Percentiles rank a stretch among this genome's conserved stretches.
These are phyloP conservation scores for Blomia tropicalis DNA, from an alignment of 2,888 invertebrate species.

Conservation along the genomic window DNA sequence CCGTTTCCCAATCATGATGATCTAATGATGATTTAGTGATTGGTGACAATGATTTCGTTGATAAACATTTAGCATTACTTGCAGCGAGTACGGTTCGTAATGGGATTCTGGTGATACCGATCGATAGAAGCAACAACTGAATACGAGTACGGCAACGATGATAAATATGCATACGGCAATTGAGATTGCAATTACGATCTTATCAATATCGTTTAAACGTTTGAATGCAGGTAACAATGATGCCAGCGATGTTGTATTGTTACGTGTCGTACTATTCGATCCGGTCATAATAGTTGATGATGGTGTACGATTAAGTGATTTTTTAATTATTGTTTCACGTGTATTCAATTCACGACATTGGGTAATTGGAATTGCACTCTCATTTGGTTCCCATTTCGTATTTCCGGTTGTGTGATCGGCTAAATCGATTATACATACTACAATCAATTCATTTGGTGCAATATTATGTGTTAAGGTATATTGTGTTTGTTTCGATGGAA, in stretches of 20 bases:
- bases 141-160: slow-evolving; percentile 71
- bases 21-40: slow-evolving; percentile 41
- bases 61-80: slow-evolving; percentile 13
- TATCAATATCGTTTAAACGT: slow-evolving; percentile 51
- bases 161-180: slow-evolving; percentile 83
- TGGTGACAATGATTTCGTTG: slow-evolving; percentile 28
- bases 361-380: slow-evolving; percentile 48
- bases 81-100: slow-evolving; percentile 17
- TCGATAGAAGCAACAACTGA: slow-evolving; percentile 65
- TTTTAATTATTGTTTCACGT: slow-evolving; percentile 14
- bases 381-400: slow-evolving; percentile 52
- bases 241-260: slow-evolving; percentile 24
- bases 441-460: slow-evolving; percentile 75
- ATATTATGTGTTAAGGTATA: slow-evolving; percentile 75
- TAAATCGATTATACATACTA: slow-evolving; percentile 77
- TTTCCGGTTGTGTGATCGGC: slow-evolving; percentile 48
- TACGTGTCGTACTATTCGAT: slow-evolving; percentile 11
- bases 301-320: background rate
- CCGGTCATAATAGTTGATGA: background rate
- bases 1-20: slow-evolving; percentile 57
- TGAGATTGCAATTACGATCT: slow-evolving; percentile 80
- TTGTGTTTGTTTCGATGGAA: slow-evolving; percentile 68
- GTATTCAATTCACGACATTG: slow-evolving; percentile 59
- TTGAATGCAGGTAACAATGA: slow-evolving; percentile 14
- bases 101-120: slow-evolving; percentile 22